A percentile compares a stretch with the other conserved stretches of the same genome.
Evolutionary conservation across 92 coral and sea anemone species (phyloP).

Genomic region (Siderastrea siderea): DNA sequence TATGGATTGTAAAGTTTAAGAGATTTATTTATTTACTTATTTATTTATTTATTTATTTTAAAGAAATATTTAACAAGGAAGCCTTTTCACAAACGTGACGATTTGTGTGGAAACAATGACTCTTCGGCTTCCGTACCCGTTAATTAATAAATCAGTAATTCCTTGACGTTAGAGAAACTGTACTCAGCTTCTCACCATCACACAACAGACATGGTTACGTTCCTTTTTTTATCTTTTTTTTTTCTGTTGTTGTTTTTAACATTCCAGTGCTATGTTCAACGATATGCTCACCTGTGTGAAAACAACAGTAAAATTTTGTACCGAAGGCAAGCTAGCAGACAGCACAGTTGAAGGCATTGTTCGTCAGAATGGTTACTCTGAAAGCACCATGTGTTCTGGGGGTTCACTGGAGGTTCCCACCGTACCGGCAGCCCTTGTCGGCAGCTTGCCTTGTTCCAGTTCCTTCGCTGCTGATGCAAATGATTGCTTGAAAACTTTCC

Average conservation of each 20-base stretch:
- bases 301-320: background rate
- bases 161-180: too few species aligned
- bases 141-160: too few species aligned
- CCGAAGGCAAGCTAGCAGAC: background rate
- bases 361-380: background rate
- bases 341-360: background rate
- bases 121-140: too few species aligned
- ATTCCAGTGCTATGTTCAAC: background rate
- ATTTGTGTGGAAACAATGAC: too few species aligned
- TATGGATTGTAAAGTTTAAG: too few species aligned
- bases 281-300: background rate
- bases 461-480: background rate
- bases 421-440: background rate
- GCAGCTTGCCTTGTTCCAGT: background rate
- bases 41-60: too few species aligned
- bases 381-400: background rate
- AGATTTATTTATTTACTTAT: too few species aligned
- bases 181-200: too few species aligned
- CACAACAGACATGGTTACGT: too few species aligned
- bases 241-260: background rate
- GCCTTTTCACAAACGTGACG: too few species aligned
- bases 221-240: too few species aligned
- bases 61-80: too few species aligned
- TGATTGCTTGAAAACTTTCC: background rate
- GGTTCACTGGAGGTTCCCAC: background rate